Evolutionary conservation across 2,113 vertebrate species (phyloP).

Genomic region (Seriola dumerili): DNA sequence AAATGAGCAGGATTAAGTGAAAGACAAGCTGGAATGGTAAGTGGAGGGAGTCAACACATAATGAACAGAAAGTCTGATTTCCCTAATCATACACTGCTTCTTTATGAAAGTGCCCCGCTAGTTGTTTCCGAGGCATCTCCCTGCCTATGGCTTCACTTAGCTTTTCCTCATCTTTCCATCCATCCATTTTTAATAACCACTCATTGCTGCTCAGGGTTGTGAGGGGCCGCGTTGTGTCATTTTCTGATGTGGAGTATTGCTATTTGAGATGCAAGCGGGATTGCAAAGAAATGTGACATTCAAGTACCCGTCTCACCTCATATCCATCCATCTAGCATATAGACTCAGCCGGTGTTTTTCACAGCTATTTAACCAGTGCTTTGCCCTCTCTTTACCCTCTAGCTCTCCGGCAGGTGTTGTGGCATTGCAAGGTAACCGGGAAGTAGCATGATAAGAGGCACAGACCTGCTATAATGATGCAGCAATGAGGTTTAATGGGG

Average conservation of each 20-base stretch:
- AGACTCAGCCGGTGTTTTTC: conserved; percentile 35
- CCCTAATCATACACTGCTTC: conserved; percentile 42
- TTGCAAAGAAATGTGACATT: conserved; percentile 51
- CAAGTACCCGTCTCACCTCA: not conserved
- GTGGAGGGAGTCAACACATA: conserved; percentile 34
- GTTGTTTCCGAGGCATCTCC: conserved; percentile 42
- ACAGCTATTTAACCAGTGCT: conserved; percentile 56
- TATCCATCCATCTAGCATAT: conserved; percentile 15
- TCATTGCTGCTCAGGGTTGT: conserved; percentile 26
- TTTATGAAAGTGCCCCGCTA: conserved; percentile 17
- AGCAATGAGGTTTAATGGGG: conserved; percentile 78
- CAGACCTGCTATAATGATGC: conserved; percentile 66
- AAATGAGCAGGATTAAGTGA: conserved; percentile 59
- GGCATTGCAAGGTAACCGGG: conserved; percentile 60
- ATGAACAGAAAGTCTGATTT: conserved; percentile 53
- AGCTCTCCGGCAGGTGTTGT: conserved; percentile 63
- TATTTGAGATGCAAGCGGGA: conserved; percentile 42
- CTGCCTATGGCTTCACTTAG: not conserved
- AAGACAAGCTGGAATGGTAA: conserved; percentile 36
- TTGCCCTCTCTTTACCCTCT: conserved; percentile 67
- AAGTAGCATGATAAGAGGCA: conserved; percentile 58
- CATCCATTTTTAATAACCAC: conserved; percentile 23
- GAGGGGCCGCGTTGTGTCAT: conserved; percentile 16
- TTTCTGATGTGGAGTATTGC: conserved; percentile 56
- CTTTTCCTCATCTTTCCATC: conserved; percentile 11